Evolutionary conservation across 2,113 vertebrate genomes (phyloP).

Genomic region (Gnathonemus longibarbis): DNA sequence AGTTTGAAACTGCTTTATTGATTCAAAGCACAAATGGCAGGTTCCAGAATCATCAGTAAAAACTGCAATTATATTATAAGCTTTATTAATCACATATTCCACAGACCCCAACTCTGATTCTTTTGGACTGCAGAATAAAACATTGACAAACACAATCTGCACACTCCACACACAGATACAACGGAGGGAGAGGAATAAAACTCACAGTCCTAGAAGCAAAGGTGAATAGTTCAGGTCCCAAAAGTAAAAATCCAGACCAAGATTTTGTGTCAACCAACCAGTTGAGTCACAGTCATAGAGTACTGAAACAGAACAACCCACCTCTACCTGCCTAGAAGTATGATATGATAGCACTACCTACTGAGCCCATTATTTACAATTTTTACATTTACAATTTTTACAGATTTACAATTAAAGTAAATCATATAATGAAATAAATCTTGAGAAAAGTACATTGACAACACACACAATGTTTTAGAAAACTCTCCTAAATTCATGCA

Average conservation of each 20-base stretch:
- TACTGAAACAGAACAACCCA: not conserved
- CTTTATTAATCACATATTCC: not conserved
- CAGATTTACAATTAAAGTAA: not conserved
- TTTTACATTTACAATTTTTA: not conserved
- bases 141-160: not conserved
- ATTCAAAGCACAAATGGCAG: not conserved
- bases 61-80: not conserved
- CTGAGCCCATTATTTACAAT: not conserved
- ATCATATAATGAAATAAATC: not conserved
- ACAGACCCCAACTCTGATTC: not conserved
- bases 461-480: not conserved
- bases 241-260: not conserved
- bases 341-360: not conserved
- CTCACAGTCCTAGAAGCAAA: not conserved
- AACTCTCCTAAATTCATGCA: not conserved
- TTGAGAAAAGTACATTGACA: not conserved
- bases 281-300: not conserved
- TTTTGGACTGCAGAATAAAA: not conserved
- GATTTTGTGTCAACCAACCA: not conserved
- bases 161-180: not conserved
- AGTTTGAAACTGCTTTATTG: not conserved
- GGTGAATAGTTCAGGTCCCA: not conserved
- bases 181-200: not conserved
- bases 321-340: not conserved
- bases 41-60: not conserved